Evolutionary conservation across 92 coral and sea anemone species (phyloP).

Genomic region (Zoanthus solanderi): DNA sequence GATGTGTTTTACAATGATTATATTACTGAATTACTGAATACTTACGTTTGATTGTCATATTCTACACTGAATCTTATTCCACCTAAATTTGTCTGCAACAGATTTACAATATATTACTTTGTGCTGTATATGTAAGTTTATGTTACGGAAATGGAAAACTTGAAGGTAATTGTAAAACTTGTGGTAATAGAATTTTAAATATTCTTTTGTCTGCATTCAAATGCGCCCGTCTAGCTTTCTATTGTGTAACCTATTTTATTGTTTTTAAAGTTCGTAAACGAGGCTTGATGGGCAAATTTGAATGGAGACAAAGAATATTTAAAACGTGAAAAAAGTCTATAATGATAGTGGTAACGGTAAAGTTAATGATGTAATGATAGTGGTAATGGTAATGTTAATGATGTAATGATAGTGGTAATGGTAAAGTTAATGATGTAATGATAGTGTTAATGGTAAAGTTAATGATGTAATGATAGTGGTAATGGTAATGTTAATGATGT

Average conservation of each 20-base stretch:
- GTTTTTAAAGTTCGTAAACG: too few species aligned
- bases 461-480: not conserved
- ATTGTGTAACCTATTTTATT: too few species aligned
- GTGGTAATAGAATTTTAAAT: not conserved
- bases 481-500: not conserved
- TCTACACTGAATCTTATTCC: constrained; percentile 82
- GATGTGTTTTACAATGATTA: not conserved
- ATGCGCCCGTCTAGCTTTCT: too few species aligned
- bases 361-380: not conserved
- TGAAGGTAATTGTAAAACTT: too few species aligned
- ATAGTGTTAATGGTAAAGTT: not conserved
- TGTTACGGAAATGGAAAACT: not conserved
- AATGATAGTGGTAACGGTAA: not conserved
- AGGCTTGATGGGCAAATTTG: too few species aligned
- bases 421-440: not conserved
- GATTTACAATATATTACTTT: not conserved
- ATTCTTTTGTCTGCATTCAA: too few species aligned
- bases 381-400: too few species aligned
- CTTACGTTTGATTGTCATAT: constrained; percentile 84
- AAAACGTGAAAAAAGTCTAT: not conserved
- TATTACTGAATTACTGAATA: not conserved
- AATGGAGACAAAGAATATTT: too few species aligned
- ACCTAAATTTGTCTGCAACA: constrained; percentile 84
- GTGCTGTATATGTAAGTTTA: not conserved
- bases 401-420: not conserved